Percentiles rank a stretch among this genome's conserved stretches.
These are phyloP conservation scores for Drosophila kuntzei DNA, from an alignment of 2,888 invertebrate species.

Conservation along the genomic window DNA sequence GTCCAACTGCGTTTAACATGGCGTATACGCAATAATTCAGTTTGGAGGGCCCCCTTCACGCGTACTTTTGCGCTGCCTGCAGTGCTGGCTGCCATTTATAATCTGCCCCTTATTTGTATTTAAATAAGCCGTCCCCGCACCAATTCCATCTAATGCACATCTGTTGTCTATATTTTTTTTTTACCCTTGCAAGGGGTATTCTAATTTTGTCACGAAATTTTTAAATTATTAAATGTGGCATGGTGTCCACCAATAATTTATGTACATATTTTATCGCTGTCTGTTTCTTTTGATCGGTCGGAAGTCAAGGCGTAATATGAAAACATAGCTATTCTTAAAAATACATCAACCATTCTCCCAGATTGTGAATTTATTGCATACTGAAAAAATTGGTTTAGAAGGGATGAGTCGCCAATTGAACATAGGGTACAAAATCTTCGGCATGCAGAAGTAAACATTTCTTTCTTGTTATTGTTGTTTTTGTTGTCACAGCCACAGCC, in stretches of 20 bases:
- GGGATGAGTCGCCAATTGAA: too few species aligned
- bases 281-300: too few species aligned
- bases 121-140: slow-evolving; percentile 54
- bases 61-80: slow-evolving; percentile 21
- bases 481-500: slow-evolving; percentile 38
- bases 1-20: slow-evolving; percentile 42
- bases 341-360: too few species aligned
- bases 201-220: not conserved
- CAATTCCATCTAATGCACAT: slow-evolving; percentile 48
- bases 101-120: slow-evolving; percentile 78
- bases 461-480: slow-evolving; percentile 7
- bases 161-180: slow-evolving; percentile 41
- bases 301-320: too few species aligned
- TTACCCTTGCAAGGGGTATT: not conserved
- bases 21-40: slow-evolving; percentile 66
- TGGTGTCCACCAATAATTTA: too few species aligned
- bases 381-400: too few species aligned
- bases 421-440: not conserved
- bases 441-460: not conserved
- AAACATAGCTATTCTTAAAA: too few species aligned
- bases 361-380: too few species aligned
- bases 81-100: slow-evolving; percentile 55
- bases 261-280: too few species aligned
- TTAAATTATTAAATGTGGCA: not conserved
- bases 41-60: slow-evolving; percentile 9